Percentiles rank a stretch among this genome's conserved stretches.
These are phyloP conservation scores for Saturnia pavonia DNA, from an alignment of 2,888 invertebrate genomes.

Conservation along the genomic window DNA sequence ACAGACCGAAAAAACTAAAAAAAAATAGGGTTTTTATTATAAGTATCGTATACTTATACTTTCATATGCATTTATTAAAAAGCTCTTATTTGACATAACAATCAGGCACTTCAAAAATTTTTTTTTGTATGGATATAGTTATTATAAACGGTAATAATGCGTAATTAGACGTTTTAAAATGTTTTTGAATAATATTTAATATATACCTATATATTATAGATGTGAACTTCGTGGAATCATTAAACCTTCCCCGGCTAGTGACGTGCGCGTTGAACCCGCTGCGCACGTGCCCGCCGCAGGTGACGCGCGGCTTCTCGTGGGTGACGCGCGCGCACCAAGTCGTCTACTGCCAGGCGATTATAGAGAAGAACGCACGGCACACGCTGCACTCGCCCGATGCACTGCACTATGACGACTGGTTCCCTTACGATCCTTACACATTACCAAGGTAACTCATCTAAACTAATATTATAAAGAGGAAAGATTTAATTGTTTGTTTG, in stretches of 20 bases:
- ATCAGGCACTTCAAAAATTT: too few species aligned
- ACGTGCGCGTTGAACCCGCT: conserved; percentile 94
- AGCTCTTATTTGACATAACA: too few species aligned
- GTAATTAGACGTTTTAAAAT: not conserved
- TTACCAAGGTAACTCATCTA: conserved; percentile 83
- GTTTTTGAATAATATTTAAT: not conserved
- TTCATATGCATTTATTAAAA: too few species aligned
- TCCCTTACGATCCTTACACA: conserved; percentile 95
- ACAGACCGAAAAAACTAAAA: too few species aligned
- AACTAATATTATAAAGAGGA: too few species aligned
- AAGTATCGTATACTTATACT: too few species aligned
- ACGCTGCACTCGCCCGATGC: conserved; percentile 66
- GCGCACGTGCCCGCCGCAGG: conserved; percentile 88
- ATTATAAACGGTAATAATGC: too few species aligned
- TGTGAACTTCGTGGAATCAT: conserved; percentile 88
- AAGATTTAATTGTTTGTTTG: too few species aligned
- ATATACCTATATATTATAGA: conserved; percentile 85
- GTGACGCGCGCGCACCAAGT: conserved; percentile 92
- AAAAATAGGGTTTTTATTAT: too few species aligned
- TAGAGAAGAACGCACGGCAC: conserved; percentile 90
- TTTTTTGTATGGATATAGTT: too few species aligned
- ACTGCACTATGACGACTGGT: conserved; percentile 86
- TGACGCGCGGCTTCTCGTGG: conserved; percentile 90
- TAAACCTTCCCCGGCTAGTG: conserved; percentile 93
- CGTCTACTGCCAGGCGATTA: conserved; percentile 94